These are phyloP conservation scores for Quadroppia sp. DNA, from an alignment of 2,888 invertebrate species.

Conservation along the genomic window DNA sequence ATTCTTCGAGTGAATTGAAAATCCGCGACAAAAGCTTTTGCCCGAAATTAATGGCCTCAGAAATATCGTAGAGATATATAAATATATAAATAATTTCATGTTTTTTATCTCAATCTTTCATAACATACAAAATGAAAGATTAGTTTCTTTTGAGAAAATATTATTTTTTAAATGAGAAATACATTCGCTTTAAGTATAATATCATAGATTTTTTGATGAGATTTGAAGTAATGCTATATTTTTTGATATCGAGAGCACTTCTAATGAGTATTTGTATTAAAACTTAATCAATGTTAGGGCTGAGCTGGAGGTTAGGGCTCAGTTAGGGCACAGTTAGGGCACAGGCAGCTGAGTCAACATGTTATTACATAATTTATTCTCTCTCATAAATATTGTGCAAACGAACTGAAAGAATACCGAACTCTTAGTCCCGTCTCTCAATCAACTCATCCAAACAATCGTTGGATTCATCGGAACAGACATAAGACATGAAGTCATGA, in stretches of 20 bases:
- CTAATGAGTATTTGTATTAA: constrained; percentile 25
- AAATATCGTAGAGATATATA: background rate
- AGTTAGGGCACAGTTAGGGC: background rate
- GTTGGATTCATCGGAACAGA: background rate
- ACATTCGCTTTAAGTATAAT: background rate
- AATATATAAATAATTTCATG: constrained; percentile 1
- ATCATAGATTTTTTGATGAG: background rate
- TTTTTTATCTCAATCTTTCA: constrained; percentile 11
- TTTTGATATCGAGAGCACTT: constrained; percentile 7
- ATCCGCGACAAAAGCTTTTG: background rate
- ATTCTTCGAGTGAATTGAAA: background rate
- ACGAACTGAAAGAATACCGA: constrained; percentile 7
- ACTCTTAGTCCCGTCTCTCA: constrained; percentile 22
- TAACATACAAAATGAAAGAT: background rate
- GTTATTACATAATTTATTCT: background rate
- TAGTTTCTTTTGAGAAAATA: background rate
- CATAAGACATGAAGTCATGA: background rate
- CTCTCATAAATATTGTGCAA: constrained; percentile 25
- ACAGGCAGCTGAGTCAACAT: constrained; percentile 36
- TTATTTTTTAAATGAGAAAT: background rate
- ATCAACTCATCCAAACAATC: constrained; percentile 33
- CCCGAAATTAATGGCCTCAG: constrained; percentile 9
- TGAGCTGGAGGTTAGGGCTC: background rate
- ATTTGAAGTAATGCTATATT: background rate
- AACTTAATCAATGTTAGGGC: constrained; percentile 22